Base-by-base conservation (phyloP, 2,113 vertebrate species). In the Festucalex cinctus region DNA sequence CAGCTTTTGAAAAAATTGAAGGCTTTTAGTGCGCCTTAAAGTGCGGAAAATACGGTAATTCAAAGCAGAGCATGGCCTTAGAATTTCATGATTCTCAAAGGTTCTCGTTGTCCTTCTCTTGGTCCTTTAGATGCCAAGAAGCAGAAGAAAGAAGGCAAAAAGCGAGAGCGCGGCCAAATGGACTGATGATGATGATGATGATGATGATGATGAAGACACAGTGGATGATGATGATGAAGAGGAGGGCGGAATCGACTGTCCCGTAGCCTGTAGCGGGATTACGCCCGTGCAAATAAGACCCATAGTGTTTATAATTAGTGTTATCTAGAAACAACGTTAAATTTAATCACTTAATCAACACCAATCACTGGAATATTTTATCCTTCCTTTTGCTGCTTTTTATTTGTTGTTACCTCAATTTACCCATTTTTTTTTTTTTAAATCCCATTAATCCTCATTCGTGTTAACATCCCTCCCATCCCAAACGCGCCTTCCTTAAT, bases 121-220 rank as follows among this genome's bases (percentile, higher is more conserved):
- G 65, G 46, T 64, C 56, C 66, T 59, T 13, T 79, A 93, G 92
- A 91, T 63, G 85, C 90, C 51, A 89, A 85, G 82, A 93, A 93
- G 86, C 90, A 90, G 68, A 92, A 91, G 78, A 89, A 91, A 46
- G 91, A 91, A 16, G 87, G 87, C 17, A 91, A 90, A 86, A 92
- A 92, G 82, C 90, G 90, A 82, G 91, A 92, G 8, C 89, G 91
- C 63, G 64, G 83, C 71, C 89, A 83, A 53, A 83, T 82, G 85
- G 88, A 92, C 84, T 19, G 77, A 7, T 8, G 68, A 0, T 19
- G 1, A 37, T 4, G 54, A 14, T 3, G 51, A 68, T 19, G 1
- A 37, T 9, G 54, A 14, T 8, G 51, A 68, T 20, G 1, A 24
- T 1, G 68, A 76, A 57, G 70, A 14, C 14, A 73, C 65, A 63